phyloP scores from a whole-genome alignment of 2,888 invertebrate genomes.

The Andrena camellia region DNA sequence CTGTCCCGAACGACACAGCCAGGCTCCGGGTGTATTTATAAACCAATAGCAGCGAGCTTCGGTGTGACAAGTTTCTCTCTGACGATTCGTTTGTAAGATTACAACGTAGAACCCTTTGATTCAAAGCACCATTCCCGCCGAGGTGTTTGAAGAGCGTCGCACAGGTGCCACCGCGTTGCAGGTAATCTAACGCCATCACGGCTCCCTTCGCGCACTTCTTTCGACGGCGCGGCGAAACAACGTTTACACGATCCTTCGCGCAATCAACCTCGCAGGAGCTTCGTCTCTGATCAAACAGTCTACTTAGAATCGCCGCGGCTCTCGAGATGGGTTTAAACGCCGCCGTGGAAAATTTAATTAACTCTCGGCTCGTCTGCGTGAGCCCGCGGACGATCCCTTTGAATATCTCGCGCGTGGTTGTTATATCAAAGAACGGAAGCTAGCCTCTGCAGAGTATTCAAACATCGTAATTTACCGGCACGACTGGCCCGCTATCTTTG shows the following conservation, averaged over 20 bases:
- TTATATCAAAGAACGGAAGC: conserved; percentile 33
- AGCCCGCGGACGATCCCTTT: conserved; percentile 46
- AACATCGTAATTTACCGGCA: conserved; percentile 51
- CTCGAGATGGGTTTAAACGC: conserved; percentile 39
- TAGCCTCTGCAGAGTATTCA: conserved; percentile 30
- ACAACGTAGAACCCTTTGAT: neutral
- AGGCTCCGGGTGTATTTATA: too few relatives aligned
- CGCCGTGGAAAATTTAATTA: conserved; percentile 57
- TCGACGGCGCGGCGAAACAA: conserved; percentile 6
- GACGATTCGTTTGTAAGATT: too few relatives aligned
- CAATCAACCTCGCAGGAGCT: conserved; percentile 12
- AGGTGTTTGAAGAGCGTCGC: neutral
- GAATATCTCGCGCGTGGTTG: conserved; percentile 23
- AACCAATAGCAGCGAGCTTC: too few relatives aligned
- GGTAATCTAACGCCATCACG: neutral
- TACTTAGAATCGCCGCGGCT: conserved; percentile 1
- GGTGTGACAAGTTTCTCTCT: too few relatives aligned
- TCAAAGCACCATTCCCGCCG: neutral
- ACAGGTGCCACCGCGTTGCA: neutral
- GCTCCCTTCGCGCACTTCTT: neutral
- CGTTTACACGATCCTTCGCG: conserved; percentile 15
- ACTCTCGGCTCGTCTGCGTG: conserved; percentile 42
- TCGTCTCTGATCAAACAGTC: conserved; percentile 39
- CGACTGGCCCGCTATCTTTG: conserved; percentile 24
- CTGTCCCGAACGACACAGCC: neutral